A percentile compares a stretch with the other conserved stretches of the same genome.
These are phyloP conservation scores for Nautilus pompilius DNA, from an alignment of 1,140 invertebrate genomes.

Conservation along the genomic window DNA sequence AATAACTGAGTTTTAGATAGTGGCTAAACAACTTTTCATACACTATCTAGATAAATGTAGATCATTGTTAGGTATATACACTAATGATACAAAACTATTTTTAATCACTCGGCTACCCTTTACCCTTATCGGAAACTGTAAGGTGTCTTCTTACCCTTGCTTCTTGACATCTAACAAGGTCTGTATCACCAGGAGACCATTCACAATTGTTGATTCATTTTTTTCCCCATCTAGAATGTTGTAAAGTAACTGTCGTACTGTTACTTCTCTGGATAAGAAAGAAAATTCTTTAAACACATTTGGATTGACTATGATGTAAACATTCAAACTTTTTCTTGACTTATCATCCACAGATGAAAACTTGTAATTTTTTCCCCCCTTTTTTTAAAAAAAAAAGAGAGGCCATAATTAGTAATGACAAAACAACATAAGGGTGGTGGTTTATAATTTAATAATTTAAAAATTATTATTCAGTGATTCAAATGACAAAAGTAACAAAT, in stretches of 20 bases:
- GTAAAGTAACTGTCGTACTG: slow-evolving; percentile 66
- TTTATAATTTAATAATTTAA: neutral
- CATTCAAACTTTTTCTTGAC: too few species aligned
- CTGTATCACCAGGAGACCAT: slow-evolving; percentile 75
- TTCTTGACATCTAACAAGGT: slow-evolving; percentile 64
- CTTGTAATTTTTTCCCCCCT: too few species aligned
- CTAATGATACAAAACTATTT: too few species aligned
- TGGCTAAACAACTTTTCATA: too few species aligned
- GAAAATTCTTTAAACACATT: slow-evolving; percentile 5
- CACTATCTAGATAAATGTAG: too few species aligned
- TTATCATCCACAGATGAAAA: too few species aligned
- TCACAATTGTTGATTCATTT: slow-evolving; percentile 72
- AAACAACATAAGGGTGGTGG: neutral
- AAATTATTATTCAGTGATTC: neutral
- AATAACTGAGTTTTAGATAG: too few species aligned
- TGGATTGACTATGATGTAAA: too few species aligned
- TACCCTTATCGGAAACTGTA: too few species aligned
- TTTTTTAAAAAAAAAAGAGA: slow-evolving; percentile 7
- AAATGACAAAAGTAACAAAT: neutral
- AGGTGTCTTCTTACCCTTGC: slow-evolving; percentile 51
- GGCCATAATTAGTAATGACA: neutral
- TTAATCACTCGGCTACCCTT: too few species aligned
- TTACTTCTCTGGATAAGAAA: slow-evolving; percentile 62
- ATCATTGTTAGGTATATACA: too few species aligned
- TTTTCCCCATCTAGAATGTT: slow-evolving; percentile 69